phyloP scores from a whole-genome alignment of 2,888 invertebrate genomes.

The Crossocerus cetratus region DNA sequence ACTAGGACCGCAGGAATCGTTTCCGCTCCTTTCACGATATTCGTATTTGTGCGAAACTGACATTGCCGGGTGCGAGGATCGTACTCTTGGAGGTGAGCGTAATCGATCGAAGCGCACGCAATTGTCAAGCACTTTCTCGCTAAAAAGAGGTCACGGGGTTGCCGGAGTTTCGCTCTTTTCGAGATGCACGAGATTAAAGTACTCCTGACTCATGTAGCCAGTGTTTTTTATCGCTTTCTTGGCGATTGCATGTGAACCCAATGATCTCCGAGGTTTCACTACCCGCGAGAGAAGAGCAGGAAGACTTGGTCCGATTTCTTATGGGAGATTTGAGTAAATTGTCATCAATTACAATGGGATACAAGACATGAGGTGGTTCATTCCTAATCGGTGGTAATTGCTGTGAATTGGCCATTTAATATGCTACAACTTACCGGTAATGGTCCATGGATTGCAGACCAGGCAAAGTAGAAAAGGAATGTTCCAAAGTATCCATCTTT shows the following conservation, averaged over 20 bases:
- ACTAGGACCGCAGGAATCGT: slow-evolving; percentile 5
- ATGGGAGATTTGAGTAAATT: too few relatives aligned
- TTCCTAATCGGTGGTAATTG: neutral
- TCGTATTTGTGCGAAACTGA: slow-evolving; percentile 9
- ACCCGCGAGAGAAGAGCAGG: too few relatives aligned
- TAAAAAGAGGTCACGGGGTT: slow-evolving; percentile 50
- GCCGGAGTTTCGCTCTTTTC: slow-evolving; percentile 39
- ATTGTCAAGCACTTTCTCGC: slow-evolving; percentile 46
- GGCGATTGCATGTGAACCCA: too few relatives aligned
- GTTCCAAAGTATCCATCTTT: slow-evolving; percentile 62
- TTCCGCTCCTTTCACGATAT: slow-evolving; percentile 29
- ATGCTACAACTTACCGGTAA: slow-evolving; percentile 57
- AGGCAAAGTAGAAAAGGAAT: slow-evolving; percentile 59
- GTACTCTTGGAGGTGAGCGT: slow-evolving; percentile 19
- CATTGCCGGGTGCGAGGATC: slow-evolving; percentile 9
- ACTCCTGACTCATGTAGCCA: too few relatives aligned
- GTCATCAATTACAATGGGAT: neutral
- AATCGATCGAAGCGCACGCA: slow-evolving; percentile 41
- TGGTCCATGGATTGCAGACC: slow-evolving; percentile 51
- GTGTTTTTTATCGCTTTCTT: too few relatives aligned
- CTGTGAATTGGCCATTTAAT: too few relatives aligned
- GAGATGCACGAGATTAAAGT: neutral
- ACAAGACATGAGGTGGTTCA: neutral
- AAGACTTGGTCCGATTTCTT: too few relatives aligned
- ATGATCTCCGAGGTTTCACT: too few relatives aligned